These are phyloP conservation scores for Ammospiza maritima DNA, from an alignment of 2,797 vertebrate genomes.

Conservation along the genomic window DNA sequence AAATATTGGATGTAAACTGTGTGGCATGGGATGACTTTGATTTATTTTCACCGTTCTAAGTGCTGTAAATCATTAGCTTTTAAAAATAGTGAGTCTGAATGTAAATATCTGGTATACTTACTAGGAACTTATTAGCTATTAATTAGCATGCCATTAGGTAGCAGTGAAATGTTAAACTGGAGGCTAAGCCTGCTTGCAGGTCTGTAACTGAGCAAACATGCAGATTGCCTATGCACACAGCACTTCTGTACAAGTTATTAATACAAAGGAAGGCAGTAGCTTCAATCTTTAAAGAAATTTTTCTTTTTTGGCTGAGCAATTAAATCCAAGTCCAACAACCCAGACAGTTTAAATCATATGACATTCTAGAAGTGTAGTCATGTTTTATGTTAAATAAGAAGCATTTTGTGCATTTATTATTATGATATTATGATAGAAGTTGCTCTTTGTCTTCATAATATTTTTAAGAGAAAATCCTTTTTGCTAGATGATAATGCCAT, in stretches of 20 bases:
- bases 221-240: neutral
- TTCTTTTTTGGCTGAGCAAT: neutral
- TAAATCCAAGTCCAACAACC: neutral
- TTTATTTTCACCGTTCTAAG: neutral
- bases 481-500: neutral
- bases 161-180: neutral
- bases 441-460: neutral
- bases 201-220: neutral
- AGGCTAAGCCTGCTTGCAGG: neutral
- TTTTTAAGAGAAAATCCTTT: neutral
- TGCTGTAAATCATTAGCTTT: neutral
- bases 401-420: neutral
- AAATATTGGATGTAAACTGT: neutral
- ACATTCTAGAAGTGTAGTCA: neutral
- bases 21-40: neutral
- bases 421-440: neutral
- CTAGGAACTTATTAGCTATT: neutral
- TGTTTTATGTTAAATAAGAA: neutral
- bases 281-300: neutral
- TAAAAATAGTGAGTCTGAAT: neutral
- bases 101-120: neutral
- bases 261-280: neutral
- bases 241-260: neutral
- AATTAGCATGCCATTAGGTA: neutral
- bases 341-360: neutral